A percentile compares a stretch with the other conserved stretches of the same genome.
These are phyloP conservation scores for Bombylius discolor DNA, from an alignment of 2,888 invertebrate genomes.

Conservation along the genomic window DNA sequence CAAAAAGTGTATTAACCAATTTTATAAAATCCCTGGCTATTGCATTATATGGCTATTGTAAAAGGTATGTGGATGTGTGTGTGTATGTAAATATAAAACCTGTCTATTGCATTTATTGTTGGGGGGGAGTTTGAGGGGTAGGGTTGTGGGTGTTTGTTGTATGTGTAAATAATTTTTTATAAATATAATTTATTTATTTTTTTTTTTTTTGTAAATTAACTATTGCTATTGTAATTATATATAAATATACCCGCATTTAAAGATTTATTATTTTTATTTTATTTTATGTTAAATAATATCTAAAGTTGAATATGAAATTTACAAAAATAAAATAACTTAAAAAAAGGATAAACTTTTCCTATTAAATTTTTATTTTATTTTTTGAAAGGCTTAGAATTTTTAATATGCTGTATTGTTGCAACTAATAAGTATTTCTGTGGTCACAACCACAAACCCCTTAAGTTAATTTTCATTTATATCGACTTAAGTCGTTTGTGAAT, in stretches of 20 bases:
- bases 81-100: slow-evolving; percentile 26
- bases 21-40: slow-evolving; percentile 26
- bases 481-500: too few species aligned
- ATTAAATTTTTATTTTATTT: too few species aligned
- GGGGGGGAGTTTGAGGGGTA: slow-evolving; percentile 8
- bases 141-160: slow-evolving; percentile 11
- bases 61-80: slow-evolving; percentile 24
- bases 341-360: too few species aligned
- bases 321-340: too few species aligned
- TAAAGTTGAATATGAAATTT: background rate
- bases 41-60: slow-evolving; percentile 37
- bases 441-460: too few species aligned
- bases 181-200: slow-evolving; percentile 5
- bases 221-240: slow-evolving; percentile 12
- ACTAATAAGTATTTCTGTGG: too few species aligned
- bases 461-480: too few species aligned
- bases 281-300: background rate
- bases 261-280: slow-evolving; percentile 5
- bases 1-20: background rate
- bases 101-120: slow-evolving; percentile 13
- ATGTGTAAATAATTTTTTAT: slow-evolving; percentile 25
- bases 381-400: too few species aligned
- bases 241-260: slow-evolving; percentile 17
- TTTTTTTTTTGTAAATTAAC: slow-evolving; percentile 18
- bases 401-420: too few species aligned